These are phyloP conservation scores for Tinamus major DNA, from an alignment of 2,797 vertebrate genomes.

Conservation along the genomic window DNA sequence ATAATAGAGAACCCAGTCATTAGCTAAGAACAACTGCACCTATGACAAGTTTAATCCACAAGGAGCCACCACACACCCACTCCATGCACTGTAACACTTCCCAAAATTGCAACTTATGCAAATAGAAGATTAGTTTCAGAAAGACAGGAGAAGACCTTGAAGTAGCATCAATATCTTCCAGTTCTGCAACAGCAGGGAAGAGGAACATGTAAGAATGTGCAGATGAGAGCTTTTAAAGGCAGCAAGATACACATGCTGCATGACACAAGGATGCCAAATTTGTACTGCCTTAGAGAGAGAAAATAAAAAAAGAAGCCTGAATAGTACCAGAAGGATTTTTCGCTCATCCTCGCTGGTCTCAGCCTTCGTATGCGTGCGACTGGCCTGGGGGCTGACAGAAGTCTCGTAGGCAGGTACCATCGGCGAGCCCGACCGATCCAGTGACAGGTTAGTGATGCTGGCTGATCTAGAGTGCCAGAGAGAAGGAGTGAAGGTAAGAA, in stretches of 20 bases:
- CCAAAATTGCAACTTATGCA: not conserved
- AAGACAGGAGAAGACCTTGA: not conserved
- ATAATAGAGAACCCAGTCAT: not conserved
- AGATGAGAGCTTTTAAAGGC: not conserved
- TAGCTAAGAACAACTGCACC: not conserved
- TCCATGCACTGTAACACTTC: not conserved
- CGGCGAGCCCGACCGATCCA: constrained; percentile 92
- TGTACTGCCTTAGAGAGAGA: not conserved
- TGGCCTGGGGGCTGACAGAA: constrained; percentile 93
- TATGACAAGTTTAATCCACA: not conserved
- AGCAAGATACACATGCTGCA: not conserved
- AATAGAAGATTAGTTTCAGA: not conserved
- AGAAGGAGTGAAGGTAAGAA: constrained; percentile 6
- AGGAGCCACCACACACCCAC: not conserved
- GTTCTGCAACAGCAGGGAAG: not conserved
- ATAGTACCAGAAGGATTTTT: constrained; percentile 93
- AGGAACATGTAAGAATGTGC: not conserved
- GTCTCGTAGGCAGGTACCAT: constrained; percentile 94
- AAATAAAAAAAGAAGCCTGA: not conserved
- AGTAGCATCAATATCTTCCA: not conserved
- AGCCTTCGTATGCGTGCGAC: constrained; percentile 85
- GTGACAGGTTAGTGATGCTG: constrained; percentile 93
- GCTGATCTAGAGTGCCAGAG: constrained; percentile 85
- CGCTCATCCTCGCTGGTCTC: constrained; percentile 95
- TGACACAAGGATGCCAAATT: not conserved